Conservation (phyloP, 2,113 vertebrate genomes). For the Apodemus sylvaticus region DNA sequence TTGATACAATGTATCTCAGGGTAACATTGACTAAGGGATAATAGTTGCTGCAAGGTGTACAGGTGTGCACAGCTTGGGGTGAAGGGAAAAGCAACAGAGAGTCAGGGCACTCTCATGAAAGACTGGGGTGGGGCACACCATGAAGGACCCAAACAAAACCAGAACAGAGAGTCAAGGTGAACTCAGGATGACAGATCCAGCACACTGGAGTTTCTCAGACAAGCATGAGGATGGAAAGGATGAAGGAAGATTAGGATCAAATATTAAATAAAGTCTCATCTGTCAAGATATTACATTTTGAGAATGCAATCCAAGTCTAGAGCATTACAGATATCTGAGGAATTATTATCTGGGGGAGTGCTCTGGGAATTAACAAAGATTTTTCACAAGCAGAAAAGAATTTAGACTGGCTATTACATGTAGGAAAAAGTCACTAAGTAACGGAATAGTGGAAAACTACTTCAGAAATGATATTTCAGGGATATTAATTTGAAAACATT, state of each 20-base stretch:
- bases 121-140: not conserved
- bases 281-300: constrained; percentile 34
- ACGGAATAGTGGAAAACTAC: not conserved
- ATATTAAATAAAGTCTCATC: constrained; percentile 40
- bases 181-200: not conserved
- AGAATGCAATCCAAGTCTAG: not conserved
- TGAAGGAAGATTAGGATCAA: not conserved
- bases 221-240: not conserved
- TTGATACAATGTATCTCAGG: not conserved
- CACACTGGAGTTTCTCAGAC: not conserved
- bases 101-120: not conserved
- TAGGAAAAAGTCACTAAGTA: not conserved
- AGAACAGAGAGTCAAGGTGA: not conserved
- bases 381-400: constrained; percentile 49
- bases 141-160: not conserved
- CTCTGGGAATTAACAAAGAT: constrained; percentile 49
- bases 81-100: not conserved
- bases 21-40: not conserved
- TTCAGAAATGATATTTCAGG: not conserved
- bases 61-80: not conserved
- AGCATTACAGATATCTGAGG: not conserved
- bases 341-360: not conserved
- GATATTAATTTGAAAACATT: constrained; percentile 35
- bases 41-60: not conserved
- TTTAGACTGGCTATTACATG: not conserved